phyloP scores from a whole-genome alignment of 1,140 invertebrate genomes.

The Drosophila saltans region DNA sequence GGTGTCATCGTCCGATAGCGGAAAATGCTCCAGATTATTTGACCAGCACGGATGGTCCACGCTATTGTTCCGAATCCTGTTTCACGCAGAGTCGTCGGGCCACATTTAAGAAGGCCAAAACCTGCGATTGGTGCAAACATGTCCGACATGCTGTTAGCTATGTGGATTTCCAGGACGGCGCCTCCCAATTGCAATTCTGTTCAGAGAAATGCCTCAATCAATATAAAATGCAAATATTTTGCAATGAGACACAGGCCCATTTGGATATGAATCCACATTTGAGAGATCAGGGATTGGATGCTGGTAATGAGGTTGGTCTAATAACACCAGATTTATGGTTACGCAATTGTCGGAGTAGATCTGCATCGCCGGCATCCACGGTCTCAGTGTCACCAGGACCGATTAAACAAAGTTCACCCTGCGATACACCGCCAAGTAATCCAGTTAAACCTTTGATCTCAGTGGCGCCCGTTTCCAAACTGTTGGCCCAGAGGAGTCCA shows the following conservation, averaged over 20 bases:
- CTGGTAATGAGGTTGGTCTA: conserved; percentile 84
- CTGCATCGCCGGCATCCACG: conserved; percentile 85
- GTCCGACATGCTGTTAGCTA: conserved; percentile 95
- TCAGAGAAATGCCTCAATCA: conserved; percentile 96
- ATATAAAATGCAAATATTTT: conserved; percentile 98
- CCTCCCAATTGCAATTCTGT: conserved; percentile 91
- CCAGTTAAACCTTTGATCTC: conserved; percentile 85
- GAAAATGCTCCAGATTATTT: conserved; percentile 85
- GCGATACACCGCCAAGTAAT: conserved; percentile 73
- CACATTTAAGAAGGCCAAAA: conserved; percentile 94
- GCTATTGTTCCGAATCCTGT: conserved; percentile 94
- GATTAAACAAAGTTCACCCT: conserved; percentile 63
- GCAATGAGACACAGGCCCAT: conserved; percentile 94
- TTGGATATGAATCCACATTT: conserved; percentile 92
- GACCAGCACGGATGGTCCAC: conserved; percentile 85
- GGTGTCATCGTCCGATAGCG: conserved; percentile 85
- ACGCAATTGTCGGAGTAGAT: conserved; percentile 89
- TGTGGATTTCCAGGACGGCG: conserved; percentile 93
- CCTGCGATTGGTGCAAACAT: conserved; percentile 97
- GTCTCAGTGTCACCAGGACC: conserved; percentile 72
- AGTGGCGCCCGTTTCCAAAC: conserved; percentile 85
- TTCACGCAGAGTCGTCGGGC: conserved; percentile 94
- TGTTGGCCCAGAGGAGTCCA: conserved; percentile 84
- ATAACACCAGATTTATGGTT: conserved; percentile 95
- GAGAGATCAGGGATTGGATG: conserved; percentile 81